Base-by-base conservation (phyloP, 2,113 vertebrate species). In the Antechinus flavipes region DNA sequence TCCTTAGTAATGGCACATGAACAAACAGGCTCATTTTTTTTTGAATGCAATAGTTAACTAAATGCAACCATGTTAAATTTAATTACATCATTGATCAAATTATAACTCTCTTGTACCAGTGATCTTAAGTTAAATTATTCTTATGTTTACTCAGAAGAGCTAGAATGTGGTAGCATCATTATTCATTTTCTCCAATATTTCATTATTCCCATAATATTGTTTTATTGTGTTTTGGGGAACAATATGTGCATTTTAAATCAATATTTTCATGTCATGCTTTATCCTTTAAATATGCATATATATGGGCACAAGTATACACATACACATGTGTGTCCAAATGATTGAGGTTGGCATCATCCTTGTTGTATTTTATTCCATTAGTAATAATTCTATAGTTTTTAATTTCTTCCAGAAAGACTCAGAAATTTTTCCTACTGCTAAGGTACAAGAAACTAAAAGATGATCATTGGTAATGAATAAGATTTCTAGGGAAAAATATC, bases 21-120 rank as follows among this genome's bases (percentile, higher is more conserved):
- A 92, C 16, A 96, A 93, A 24, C 14, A 90, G 30, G 27, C 52
- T 93, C 24, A 58, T 93, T 91, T 96, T 55, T 91, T 94, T 94
- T 90, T 61, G 94, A 93, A 95, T 27, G 89, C 47, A 2, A 35
- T 68, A 93, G 16, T 47, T 53, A 76, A 26, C 49, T 49, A 97
- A 95, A 35, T 35, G 7, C 42, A 93, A 42, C 92, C 91, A 23
- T 26, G 76, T 89, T 93, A 8, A 30, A 76, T 89, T 91, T 94
- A 54, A 24, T 55, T 49, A 47, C 52, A 35, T 12, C 16, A 52
- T 24, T 16, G 12, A 61, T 84, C 46, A 91, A 30, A 93, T 58
- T 54, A 19, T 47, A 47, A 89, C 25, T 97, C 53, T 76, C 22
- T 35, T 26, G 23, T 50, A 52, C 93, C 93, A 49, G 25, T 92